Percentiles rank a stretch among this genome's conserved stretches.
Evolutionary conservation across 2,888 invertebrate species (phyloP).

Genomic region (Apoderus coryli): DNA sequence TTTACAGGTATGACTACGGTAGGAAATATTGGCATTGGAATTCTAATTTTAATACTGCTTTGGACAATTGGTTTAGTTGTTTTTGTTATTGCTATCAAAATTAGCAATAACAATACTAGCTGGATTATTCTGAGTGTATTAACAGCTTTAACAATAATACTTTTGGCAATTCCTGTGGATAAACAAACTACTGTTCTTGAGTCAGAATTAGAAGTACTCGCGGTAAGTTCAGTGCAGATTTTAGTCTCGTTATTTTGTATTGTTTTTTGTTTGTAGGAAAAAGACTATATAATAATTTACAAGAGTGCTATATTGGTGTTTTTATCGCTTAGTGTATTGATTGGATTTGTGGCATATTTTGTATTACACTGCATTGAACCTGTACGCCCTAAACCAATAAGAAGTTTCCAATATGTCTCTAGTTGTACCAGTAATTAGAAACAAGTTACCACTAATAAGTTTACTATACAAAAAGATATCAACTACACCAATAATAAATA

Average conservation of each 20-base stretch:
- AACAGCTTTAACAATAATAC: slow-evolving; percentile 39
- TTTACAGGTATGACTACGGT: slow-evolving; percentile 23
- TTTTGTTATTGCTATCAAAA: slow-evolving; percentile 49
- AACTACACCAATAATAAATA: slow-evolving; percentile 25
- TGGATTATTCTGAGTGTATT: slow-evolving; percentile 42
- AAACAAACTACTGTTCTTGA: too few species aligned
- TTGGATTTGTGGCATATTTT: slow-evolving; percentile 34
- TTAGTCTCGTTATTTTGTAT: too few species aligned
- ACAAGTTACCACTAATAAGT: too few species aligned
- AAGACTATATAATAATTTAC: slow-evolving; percentile 39
- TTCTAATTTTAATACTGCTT: slow-evolving; percentile 47
- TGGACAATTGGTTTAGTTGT: slow-evolving; percentile 49
- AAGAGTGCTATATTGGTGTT: slow-evolving; percentile 34
- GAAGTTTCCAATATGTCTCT: slow-evolving; percentile 10
- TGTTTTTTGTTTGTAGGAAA: slow-evolving; percentile 36
- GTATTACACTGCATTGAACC: slow-evolving; percentile 36
- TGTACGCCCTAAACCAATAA: slow-evolving; percentile 33
- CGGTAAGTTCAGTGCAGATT: too few species aligned
- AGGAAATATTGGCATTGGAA: slow-evolving; percentile 45
- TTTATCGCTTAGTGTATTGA: slow-evolving; percentile 32
- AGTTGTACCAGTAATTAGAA: not conserved
- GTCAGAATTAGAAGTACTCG: too few species aligned
- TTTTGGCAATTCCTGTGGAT: slow-evolving; percentile 43
- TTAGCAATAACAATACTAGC: slow-evolving; percentile 49
- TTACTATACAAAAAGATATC: slow-evolving; percentile 12